Base-by-base conservation (phyloP, 2,888 invertebrate genomes). In the Trissoscelio sp. region DNA sequence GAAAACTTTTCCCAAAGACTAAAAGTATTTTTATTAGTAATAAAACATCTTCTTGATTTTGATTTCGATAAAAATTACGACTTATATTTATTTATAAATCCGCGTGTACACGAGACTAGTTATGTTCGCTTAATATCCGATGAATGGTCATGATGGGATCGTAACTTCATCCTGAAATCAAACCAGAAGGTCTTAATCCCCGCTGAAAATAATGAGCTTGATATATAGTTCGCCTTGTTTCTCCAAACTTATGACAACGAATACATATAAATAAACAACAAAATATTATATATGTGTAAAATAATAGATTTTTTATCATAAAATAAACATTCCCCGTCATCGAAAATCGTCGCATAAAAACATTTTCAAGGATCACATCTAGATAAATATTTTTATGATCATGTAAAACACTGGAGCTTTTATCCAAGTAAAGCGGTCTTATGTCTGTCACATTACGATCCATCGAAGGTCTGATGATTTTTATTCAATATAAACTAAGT, bases 121-220 rank as follows among this genome's bases (percentile, higher is more conserved):
- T 60, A 31, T 12, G 24, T 64, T 31, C 64, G 34, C 46, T 64
- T 48, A 48, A 64, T 48, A 34, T 48, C 46, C 31, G 11, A 34
- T 20, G 34, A 31, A 34, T 64, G 64, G 48, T 20, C 60, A 60
- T 60, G 60, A 60, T 60, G 60, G 44, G 44, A 60, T 60, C 28
- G 60, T 60, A 60, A 44, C 28, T 44, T 60, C 7, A 60, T 44
- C 42, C 44, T n/a, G 44, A 24, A 44, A 42, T 11, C 22, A 60
- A 60, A 60, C 24, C 16, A 9, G 12, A 37, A 58, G 9, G 28
- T 60, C 12, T 62, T 62, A 28, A 46, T 62, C 28, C 20, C 31
- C n/a, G 46, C 62, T 46, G 46, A 46, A 62, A 62, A 62, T 62
- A 62, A 62, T 62, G 46, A 46, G 62, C 62, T 62, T 46, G 31